Evolutionary conservation across 2,113 vertebrate genomes (phyloP).

Genomic region (Cromileptes altivelis): DNA sequence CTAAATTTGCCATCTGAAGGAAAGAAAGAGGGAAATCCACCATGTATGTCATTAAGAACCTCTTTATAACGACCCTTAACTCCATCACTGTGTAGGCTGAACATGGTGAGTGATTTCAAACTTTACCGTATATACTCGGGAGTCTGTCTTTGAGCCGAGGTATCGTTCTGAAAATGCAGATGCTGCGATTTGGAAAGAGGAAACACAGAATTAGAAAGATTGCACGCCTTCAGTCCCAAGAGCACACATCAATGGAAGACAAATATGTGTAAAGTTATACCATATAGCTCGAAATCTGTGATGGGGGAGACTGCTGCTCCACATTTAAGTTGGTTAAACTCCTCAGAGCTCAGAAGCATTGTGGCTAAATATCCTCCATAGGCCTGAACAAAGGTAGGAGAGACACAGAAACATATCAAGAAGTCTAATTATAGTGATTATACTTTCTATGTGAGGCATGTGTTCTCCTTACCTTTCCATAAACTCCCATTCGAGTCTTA

Average conservation of each 20-base stretch:
- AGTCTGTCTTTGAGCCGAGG: slow-evolving; percentile 91
- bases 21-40: slow-evolving; percentile 29
- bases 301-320: slow-evolving; percentile 94
- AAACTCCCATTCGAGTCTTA: slow-evolving; percentile 90
- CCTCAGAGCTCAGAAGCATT: slow-evolving; percentile 89
- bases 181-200: slow-evolving; percentile 77
- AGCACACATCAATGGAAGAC: neutral
- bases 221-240: neutral
- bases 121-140: slow-evolving; percentile 90
- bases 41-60: neutral
- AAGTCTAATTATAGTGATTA: no score
- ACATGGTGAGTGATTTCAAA: neutral
- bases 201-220: slow-evolving; percentile 9
- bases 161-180: slow-evolving; percentile 98
- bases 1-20: slow-evolving; percentile 90
- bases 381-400: slow-evolving; percentile 82
- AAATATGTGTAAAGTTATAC: slow-evolving; percentile 76
- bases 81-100: neutral
- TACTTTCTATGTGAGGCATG: neutral
- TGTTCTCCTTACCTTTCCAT: slow-evolving; percentile 89
- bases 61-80: neutral
- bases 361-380: slow-evolving; percentile 95
- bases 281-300: slow-evolving; percentile 94
- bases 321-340: slow-evolving; percentile 86
- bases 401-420: neutral